Base-by-base conservation (phyloP, 2,113 vertebrate genomes). In the Calidris pugnax region DNA sequence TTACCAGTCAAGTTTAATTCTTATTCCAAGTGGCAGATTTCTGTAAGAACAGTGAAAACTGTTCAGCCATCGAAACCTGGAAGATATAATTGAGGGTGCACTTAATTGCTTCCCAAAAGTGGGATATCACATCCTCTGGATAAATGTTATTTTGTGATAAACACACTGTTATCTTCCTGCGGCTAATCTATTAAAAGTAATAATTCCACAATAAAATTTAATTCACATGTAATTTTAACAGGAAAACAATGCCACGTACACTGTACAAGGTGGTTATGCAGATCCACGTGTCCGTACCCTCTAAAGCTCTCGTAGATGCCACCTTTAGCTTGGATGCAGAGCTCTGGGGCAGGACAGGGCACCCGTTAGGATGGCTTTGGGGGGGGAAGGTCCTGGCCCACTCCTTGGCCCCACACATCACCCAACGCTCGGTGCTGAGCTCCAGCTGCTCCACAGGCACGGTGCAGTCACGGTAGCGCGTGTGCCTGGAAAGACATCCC, bases 211-310 rank as follows among this genome's bases (percentile, higher is more conserved):
- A 41, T 35, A 93, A 81, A 85, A 92, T 37, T 37, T 43, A 55
- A 85, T 64, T 85, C 63, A 56, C 86, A 55, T 55, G n/a, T 79
- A n/a, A 8, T 39, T 57, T 81, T 76, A 59, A 18, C 11, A 51
- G 48, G 72, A 32, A 88, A 86, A 83, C 68, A 91, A 81, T 48
- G 28, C 55, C 53, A 37, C 4, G 26, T 59, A 27, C 35, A 5
- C 26, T n/a, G 18, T 10, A 47, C 37, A 39, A 76, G 35, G 33
- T 30, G 50, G 59, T 19, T 35, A 35, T 2, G 48, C 20, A 5
- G 50, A 47, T 7, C n/a, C 15, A 10, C 14, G 0, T 0, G 22
- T 6, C 24, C 3, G 8, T 8, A 26, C 72, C 1, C 0, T 9
- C 56, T 50, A 12, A 39, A 67, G n/a, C 37, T 24, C 12, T 62